Evolutionary conservation across 2,797 vertebrate species (phyloP), one percentile per base, ranked within the genome.

Genomic region (Capromys pilorides): DNA sequence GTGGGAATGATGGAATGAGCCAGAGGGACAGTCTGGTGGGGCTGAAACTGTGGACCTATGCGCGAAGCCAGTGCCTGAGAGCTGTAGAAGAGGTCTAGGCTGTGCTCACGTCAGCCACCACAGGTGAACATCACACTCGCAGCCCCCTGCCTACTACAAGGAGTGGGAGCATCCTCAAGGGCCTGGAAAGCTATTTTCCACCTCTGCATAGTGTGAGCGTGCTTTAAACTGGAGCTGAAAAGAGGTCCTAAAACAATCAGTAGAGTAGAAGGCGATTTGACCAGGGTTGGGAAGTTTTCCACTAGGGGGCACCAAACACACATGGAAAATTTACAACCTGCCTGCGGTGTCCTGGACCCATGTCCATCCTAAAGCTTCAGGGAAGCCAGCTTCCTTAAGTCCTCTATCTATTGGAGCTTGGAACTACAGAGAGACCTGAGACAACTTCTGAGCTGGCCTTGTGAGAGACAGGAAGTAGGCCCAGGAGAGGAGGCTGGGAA

Each of bases 271-370:
- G 33, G 7, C 18, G 71, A 41, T 61, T 80, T 59, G 6, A 62
- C 64, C 7, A 7, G 45, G n/a, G n/a, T n/a, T 75, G 31, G 26
- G 51, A 84, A 77, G 22, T n/a, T 3, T 22, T 84, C 95, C 95
- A 93, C 91, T 57, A 96, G 91, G 71, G 88, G 86, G 82, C 71
- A 75, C 88, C 94, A 93, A 85, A 84, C 64, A 69, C 71, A 45
- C 45, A 2, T 22, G 51, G 59, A 62, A 91, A 92, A 69, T 11
- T 22, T n/a, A 11, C 5, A 28, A 14, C 41, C 21, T 1, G 10
- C 64, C 51, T 71, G 18, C 39, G 33, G 36, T 11, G 36, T 41
- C 5, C 12, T 5, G n/a, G 41, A 73, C 36, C 39, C 9, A 14
- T 0, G 18, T 28, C 57, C 36, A 51, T 69, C 33, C 26, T 57